Evolutionary conservation across 1,140 invertebrate genomes (phyloP).

Genomic region (Pogonomyrmex californicus): DNA sequence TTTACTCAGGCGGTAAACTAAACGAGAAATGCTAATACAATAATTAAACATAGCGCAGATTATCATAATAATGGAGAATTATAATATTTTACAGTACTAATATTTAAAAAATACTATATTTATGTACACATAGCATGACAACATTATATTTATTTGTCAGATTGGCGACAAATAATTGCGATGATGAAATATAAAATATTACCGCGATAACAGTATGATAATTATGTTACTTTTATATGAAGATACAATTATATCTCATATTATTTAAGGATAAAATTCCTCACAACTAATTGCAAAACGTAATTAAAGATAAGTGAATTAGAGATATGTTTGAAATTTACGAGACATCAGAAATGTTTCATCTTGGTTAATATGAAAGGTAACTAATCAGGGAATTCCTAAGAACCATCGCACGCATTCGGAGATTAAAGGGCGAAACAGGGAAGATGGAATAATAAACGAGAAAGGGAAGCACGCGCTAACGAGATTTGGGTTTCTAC

Average conservation of each 20-base stretch:
- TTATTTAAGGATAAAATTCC: not conserved
- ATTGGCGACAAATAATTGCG: too few species aligned
- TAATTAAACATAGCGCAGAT: not conserved
- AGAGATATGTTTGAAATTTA: not conserved
- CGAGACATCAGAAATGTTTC: not conserved
- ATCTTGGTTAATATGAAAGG: not conserved
- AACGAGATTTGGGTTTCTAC: constrained; percentile 47
- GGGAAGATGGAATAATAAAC: constrained; percentile 41
- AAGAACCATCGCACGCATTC: not conserved
- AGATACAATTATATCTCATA: too few species aligned
- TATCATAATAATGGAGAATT: not conserved
- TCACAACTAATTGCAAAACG: not conserved
- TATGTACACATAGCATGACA: too few species aligned
- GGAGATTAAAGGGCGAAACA: constrained; percentile 29
- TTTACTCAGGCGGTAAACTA: not conserved
- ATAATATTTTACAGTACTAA: not conserved
- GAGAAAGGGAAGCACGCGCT: not conserved
- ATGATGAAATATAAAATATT: too few species aligned
- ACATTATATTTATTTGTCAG: too few species aligned
- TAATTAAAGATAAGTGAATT: not conserved
- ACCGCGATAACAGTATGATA: too few species aligned
- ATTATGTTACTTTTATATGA: too few species aligned
- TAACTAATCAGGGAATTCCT: not conserved
- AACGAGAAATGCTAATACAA: not conserved
- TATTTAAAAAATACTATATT: not conserved